phyloP scores from a whole-genome alignment of 2,113 vertebrate species.

The Paramisgurnus dabryanus region DNA sequence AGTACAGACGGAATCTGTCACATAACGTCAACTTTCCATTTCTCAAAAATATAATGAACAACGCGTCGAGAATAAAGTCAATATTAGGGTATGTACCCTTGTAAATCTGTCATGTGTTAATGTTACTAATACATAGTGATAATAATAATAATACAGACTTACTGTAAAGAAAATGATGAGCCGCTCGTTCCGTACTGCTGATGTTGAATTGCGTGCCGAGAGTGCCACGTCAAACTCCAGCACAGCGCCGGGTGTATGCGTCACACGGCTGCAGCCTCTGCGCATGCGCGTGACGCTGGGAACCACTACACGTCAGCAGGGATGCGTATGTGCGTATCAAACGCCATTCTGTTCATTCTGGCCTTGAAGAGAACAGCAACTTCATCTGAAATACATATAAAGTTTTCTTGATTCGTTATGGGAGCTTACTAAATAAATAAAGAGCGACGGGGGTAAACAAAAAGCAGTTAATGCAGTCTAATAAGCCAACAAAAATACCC shows the following conservation, averaged over 20 bases:
- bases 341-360: not conserved
- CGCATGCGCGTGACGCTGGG: constrained; percentile 66
- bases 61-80: not conserved
- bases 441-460: too few species aligned
- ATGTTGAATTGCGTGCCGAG: constrained; percentile 48
- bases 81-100: too few species aligned
- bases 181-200: constrained; percentile 43
- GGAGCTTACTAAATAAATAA: not conserved
- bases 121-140: not conserved
- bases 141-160: constrained; percentile 33
- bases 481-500: too few species aligned
- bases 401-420: not conserved
- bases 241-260: constrained; percentile 56
- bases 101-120: not conserved
- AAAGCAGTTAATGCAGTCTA: too few species aligned
- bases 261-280: not conserved
- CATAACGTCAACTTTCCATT: constrained; percentile 18
- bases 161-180: constrained; percentile 62
- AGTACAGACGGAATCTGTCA: constrained; percentile 19
- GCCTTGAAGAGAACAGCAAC: not conserved
- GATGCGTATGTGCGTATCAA: constrained; percentile 31
- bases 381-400: not conserved
- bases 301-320: constrained; percentile 45
- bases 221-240: constrained; percentile 82
- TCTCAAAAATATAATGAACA: not conserved